Conservation (phyloP, 2,113 vertebrate species). For the Turnix velox region DNA sequence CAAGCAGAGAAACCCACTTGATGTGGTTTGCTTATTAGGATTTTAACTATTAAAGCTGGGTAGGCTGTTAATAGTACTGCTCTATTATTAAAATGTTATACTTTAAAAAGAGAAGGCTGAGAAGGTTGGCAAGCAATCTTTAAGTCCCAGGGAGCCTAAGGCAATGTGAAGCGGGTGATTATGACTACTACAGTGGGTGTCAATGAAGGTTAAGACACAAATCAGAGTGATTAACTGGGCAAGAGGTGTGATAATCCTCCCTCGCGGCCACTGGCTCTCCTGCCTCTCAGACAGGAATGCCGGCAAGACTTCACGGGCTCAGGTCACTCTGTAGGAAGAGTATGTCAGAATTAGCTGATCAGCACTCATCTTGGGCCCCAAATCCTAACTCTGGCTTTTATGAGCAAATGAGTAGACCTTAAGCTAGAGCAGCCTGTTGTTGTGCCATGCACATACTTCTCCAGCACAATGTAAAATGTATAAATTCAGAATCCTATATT, state of each 20-base stretch:
- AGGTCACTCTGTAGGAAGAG: not conserved
- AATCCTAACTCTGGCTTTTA: not conserved
- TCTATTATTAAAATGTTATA: not conserved
- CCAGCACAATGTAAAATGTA: not conserved
- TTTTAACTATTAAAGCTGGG: not conserved
- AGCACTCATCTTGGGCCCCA: not conserved
- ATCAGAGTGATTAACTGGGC: not conserved
- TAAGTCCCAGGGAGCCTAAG: not conserved
- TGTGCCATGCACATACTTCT: not conserved
- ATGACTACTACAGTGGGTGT: not conserved
- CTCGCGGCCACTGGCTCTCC: rapidly evolving
- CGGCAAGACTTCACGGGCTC: not conserved
- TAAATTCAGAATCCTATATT: not conserved
- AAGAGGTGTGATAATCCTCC: not conserved
- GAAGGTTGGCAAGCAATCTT: not conserved
- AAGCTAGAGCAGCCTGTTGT: not conserved
- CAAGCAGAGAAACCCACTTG: not conserved
- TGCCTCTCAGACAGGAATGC: not conserved
- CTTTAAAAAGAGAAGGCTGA: not conserved
- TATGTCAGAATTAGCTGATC: not conserved
- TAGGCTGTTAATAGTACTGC: not conserved
- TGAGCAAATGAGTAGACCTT: not conserved
- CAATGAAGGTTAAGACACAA: not conserved
- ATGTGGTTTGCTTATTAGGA: not conserved
- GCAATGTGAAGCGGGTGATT: not conserved